Conservation (phyloP, 1,140 invertebrate genomes). For the Diabrotica virgifera region DNA sequence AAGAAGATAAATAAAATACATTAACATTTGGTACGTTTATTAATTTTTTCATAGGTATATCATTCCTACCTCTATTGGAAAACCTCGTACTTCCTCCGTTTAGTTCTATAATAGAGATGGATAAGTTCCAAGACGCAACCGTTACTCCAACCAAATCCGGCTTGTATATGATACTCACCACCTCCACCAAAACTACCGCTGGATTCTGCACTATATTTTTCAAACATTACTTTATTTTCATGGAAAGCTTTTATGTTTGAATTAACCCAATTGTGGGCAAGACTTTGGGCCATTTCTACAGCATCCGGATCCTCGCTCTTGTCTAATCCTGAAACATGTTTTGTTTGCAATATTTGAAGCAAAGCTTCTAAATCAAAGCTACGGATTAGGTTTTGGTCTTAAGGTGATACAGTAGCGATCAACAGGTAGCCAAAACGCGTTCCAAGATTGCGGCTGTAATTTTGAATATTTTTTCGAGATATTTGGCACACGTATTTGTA, state of each 20-base stretch:
- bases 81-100: conserved; percentile 23
- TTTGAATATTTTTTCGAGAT: too few species aligned
- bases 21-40: too few species aligned
- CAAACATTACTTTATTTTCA: conserved; percentile 66
- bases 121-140: conserved; percentile 58
- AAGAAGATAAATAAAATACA: too few species aligned
- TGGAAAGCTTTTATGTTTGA: conserved; percentile 63
- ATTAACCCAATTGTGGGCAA: conserved; percentile 71
- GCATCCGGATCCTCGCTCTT: conserved; percentile 57
- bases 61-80: not conserved
- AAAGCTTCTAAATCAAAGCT: too few species aligned
- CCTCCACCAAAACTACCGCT: conserved; percentile 76
- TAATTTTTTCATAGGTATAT: too few species aligned
- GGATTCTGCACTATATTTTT: conserved; percentile 78
- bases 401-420: too few species aligned
- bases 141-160: conserved; percentile 94
- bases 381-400: too few species aligned
- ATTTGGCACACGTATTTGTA: too few species aligned
- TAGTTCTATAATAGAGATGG: conserved; percentile 27
- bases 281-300: conserved; percentile 61
- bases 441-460: too few species aligned
- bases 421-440: too few species aligned
- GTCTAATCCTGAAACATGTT: conserved; percentile 55
- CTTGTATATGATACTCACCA: conserved; percentile 86
- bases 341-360: too few species aligned